Percentiles rank a stretch among this genome's conserved stretches.
Conservation (phyloP, 2,797 vertebrate species). For the Sibirionetta formosa region DNA sequence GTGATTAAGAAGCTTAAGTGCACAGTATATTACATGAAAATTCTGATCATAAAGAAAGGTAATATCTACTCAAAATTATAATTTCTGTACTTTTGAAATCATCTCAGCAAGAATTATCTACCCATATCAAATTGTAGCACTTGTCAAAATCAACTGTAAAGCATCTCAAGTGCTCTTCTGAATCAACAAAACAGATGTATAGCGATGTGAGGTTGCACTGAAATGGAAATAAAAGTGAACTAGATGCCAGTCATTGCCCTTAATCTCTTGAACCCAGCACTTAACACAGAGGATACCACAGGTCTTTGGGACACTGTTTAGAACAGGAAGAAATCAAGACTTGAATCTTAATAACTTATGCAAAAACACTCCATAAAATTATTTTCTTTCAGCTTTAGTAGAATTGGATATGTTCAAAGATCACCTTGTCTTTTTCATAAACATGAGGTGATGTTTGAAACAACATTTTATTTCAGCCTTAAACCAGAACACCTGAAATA, state of each 20-base stretch:
- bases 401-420: conserved; percentile 40
- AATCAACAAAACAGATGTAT: conserved; percentile 99
- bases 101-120: conserved; percentile 97
- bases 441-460: not conserved
- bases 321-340: conserved; percentile 74
- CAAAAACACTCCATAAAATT: conserved; percentile 81
- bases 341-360: conserved; percentile 83
- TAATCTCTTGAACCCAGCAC: conserved; percentile 89
- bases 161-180: conserved; percentile 97
- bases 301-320: conserved; percentile 81
- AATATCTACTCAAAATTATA: conserved; percentile 95
- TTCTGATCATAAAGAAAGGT: conserved; percentile 88
- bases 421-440: conserved; percentile 56
- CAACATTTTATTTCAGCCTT: not conserved
- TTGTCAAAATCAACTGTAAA: conserved; percentile 93
- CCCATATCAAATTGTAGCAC: conserved; percentile 92
- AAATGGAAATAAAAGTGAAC: conserved; percentile 89
- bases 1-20: conserved; percentile 86
- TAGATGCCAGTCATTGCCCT: conserved; percentile 86
- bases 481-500: conserved; percentile 9
- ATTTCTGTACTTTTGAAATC: conserved; percentile 99
- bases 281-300: conserved; percentile 83
- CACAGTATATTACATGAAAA: conserved; percentile 86
- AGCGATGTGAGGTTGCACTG: conserved; percentile 89
- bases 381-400: conserved; percentile 72